Conservation (phyloP, 2,113 vertebrate genomes). For the Eudorcas thomsonii region DNA sequence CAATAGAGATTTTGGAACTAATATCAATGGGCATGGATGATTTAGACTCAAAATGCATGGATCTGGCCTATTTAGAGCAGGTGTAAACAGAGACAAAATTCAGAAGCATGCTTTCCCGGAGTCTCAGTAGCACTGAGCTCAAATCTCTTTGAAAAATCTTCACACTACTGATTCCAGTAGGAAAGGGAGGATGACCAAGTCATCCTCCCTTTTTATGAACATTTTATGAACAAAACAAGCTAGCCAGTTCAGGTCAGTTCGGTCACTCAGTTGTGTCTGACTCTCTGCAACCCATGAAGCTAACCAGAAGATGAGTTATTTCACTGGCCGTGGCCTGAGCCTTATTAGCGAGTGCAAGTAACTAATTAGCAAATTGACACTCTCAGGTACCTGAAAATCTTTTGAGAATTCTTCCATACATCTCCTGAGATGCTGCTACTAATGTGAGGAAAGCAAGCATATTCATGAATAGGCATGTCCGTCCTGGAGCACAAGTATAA, state of each 20-base stretch:
- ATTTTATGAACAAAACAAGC: background rate
- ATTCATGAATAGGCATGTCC: background rate
- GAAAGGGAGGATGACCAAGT: background rate
- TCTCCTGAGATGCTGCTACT: background rate
- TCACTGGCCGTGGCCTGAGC: background rate
- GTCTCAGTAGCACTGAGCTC: background rate
- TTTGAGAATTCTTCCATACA: background rate
- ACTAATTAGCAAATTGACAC: background rate
- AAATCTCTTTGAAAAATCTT: background rate
- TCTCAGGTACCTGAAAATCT: background rate
- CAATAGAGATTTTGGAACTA: background rate
- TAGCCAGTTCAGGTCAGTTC: background rate
- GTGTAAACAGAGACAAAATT: background rate
- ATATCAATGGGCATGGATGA: background rate
- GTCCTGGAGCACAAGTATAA: background rate
- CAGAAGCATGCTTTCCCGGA: background rate
- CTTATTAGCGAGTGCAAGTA: background rate
- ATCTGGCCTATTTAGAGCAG: background rate
- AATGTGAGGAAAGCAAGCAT: background rate
- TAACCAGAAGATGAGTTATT: background rate
- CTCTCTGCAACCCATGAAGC: background rate
- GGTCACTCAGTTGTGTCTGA: rapidly evolving
- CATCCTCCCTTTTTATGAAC: no score
- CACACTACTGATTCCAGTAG: background rate
- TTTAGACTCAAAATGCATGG: background rate